These are phyloP conservation scores for Digitonthophagus gazella DNA, from an alignment of 2,888 invertebrate genomes.

Conservation along the genomic window DNA sequence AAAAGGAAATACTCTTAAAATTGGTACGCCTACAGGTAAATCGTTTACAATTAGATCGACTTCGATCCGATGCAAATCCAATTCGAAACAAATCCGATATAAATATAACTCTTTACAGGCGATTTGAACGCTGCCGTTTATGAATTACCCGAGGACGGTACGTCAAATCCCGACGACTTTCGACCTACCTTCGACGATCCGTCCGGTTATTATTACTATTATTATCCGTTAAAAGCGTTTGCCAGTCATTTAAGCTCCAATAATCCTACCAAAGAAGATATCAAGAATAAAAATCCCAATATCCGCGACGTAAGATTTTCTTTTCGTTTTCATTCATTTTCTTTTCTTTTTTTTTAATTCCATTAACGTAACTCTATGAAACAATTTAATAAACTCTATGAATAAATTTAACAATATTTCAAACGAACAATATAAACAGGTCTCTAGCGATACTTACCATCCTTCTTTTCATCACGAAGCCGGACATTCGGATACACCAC, in stretches of 20 bases:
- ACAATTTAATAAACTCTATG: too few relatives aligned
- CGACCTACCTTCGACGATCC: conserved; percentile 19
- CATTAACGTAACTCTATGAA: too few relatives aligned
- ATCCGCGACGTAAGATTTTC: conserved; percentile 23
- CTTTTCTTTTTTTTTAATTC: background rate
- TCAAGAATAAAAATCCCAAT: conserved; percentile 32
- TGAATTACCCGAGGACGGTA: conserved; percentile 39
- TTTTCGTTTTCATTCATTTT: background rate
- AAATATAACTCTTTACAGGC: background rate
- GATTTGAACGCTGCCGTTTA: conserved; percentile 46
- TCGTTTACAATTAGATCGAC: too few relatives aligned
- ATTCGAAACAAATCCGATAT: too few relatives aligned
- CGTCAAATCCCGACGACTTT: conserved; percentile 20
- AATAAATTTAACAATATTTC: too few relatives aligned
- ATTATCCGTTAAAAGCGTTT: conserved; percentile 55
- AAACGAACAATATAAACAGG: conserved; percentile 12
- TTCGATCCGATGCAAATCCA: too few relatives aligned
- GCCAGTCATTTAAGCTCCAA: background rate
- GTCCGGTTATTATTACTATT: conserved; percentile 53
- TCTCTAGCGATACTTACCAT: conserved; percentile 20
- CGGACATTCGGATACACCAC: conserved; percentile 17
- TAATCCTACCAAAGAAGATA: conserved; percentile 1
- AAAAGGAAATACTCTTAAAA: conserved; percentile 45
- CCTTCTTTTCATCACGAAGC: too few relatives aligned
- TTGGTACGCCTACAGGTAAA: conserved; percentile 36